A percentile compares a stretch with the other conserved stretches of the same genome.
These are phyloP conservation scores for Sebastolobus altivelis DNA, from an alignment of 2,797 vertebrate species.

Conservation along the genomic window DNA sequence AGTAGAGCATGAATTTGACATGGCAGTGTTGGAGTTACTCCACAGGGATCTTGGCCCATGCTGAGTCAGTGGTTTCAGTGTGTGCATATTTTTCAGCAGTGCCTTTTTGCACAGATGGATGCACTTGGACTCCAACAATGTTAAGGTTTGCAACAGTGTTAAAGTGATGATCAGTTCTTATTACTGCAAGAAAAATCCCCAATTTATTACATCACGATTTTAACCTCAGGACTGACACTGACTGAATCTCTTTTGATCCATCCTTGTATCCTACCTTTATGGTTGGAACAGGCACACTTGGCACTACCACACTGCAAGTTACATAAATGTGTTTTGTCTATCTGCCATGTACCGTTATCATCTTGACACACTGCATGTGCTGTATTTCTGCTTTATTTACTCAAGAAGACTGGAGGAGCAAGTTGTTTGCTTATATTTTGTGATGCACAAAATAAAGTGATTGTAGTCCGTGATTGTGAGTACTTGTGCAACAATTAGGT, in stretches of 20 bases:
- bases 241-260: not conserved
- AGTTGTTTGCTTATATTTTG: slow-evolving; percentile 35
- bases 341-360: not conserved
- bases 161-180: not conserved
- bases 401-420: slow-evolving; percentile 17
- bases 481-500: slow-evolving; percentile 24
- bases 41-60: slow-evolving; percentile 1
- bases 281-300: not conserved
- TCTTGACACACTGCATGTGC: slow-evolving; percentile 23
- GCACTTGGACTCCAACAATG: not conserved
- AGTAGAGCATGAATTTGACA: slow-evolving; percentile 28
- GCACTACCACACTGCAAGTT: not conserved
- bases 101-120: slow-evolving; percentile 3
- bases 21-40: slow-evolving; percentile 11
- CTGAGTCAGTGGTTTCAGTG: slow-evolving; percentile 27
- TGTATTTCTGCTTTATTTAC: slow-evolving; percentile 21
- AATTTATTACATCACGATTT: not conserved
- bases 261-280: not conserved
- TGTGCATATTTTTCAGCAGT: not conserved
- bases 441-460: slow-evolving; percentile 13
- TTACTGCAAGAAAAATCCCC: not conserved
- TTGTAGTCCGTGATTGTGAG: slow-evolving; percentile 31
- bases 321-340: slow-evolving; percentile 1
- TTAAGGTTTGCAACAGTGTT: not conserved
- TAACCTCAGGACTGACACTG: not conserved